Conservation (phyloP, 2,888 invertebrate species). For the Ophion ellenae region DNA sequence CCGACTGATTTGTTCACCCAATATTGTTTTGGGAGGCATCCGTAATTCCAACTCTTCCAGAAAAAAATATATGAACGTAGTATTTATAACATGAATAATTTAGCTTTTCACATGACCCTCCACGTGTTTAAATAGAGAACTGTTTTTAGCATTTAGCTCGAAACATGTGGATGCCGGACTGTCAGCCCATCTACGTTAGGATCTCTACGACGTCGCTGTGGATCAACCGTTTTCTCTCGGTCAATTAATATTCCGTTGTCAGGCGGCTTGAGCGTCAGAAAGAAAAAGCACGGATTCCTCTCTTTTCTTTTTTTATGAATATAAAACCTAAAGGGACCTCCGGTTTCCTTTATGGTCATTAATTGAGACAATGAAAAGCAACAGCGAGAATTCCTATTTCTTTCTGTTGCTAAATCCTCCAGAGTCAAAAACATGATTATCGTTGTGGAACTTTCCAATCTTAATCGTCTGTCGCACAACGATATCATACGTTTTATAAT, state of each 20-base stretch:
- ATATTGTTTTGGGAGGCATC: neutral
- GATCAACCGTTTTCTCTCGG: neutral
- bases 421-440: conserved; percentile 1
- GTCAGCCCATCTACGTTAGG: neutral
- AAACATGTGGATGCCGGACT: neutral
- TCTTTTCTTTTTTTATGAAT: neutral
- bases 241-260: neutral
- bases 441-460: neutral
- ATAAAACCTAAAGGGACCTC: neutral
- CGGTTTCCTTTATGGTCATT: neutral
- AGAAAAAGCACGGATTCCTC: conserved; percentile 1
- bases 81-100: neutral
- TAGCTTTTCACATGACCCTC: neutral
- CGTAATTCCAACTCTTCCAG: neutral
- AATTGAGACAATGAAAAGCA: conserved; percentile 3
- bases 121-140: neutral
- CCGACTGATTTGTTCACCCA: neutral
- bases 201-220: neutral
- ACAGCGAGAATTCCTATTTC: conserved; percentile 7
- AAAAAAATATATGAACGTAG: neutral
- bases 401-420: neutral
- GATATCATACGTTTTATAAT: neutral
- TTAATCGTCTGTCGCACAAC: conserved; percentile 6
- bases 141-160: conserved; percentile 8
- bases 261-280: neutral